Percentiles rank a stretch among this genome's conserved stretches.
Evolutionary conservation across 2,888 invertebrate species (phyloP).

Genomic region (Fragum sueziense): DNA sequence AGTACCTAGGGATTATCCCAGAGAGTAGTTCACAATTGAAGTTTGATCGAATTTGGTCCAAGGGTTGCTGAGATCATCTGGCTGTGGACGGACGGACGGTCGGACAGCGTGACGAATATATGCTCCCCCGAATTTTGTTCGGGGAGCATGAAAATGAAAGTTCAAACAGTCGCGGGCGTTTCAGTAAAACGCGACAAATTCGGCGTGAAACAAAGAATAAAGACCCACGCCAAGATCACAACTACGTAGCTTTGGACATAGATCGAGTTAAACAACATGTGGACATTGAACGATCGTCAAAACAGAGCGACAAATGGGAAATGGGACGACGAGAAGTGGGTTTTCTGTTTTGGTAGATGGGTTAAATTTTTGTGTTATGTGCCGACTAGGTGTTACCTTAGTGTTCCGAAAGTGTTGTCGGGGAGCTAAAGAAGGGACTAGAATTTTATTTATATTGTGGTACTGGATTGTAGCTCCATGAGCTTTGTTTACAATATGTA

Average conservation of each 20-base stretch:
- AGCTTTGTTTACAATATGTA: no score
- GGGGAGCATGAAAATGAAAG: no score
- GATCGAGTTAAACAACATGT: constrained; percentile 11
- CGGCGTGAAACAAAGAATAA: background rate
- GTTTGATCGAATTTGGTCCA: no score
- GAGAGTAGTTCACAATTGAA: no score
- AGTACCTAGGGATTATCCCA: no score
- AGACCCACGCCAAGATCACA: constrained; percentile 5
- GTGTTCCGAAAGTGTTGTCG: constrained; percentile 18
- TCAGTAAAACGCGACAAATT: background rate
- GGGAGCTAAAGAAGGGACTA: constrained; percentile 22
- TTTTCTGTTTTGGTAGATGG: constrained; percentile 19
- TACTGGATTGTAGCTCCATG: no score
- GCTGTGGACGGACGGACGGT: no score
- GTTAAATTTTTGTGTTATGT: constrained; percentile 9
- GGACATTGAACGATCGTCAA: constrained; percentile 5
- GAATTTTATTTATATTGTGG: no score
- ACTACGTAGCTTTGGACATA: background rate
- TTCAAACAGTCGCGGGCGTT: background rate
- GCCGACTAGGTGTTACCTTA: constrained; percentile 25
- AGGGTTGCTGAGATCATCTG: no score
- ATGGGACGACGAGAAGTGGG: constrained; percentile 15
- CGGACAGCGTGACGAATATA: no score
- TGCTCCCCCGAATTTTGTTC: no score
- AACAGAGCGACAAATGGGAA: constrained; percentile 22